Conservation (phyloP, 2,797 vertebrate genomes). For the Acanthurus leucopareius region DNA sequence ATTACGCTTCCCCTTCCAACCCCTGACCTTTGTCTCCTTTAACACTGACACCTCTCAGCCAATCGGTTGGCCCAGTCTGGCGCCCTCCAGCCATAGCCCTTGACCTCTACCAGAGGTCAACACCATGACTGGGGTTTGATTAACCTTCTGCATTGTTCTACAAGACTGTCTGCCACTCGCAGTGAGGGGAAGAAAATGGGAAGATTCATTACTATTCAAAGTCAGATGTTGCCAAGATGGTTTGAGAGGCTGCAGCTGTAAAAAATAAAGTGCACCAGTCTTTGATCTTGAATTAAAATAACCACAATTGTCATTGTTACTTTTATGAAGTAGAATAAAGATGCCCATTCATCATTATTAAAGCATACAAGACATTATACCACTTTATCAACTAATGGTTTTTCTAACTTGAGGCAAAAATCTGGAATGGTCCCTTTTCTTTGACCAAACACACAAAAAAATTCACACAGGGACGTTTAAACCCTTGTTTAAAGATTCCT, state of each 20-base stretch:
- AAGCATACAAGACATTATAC: neutral
- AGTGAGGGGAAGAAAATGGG: constrained; percentile 51
- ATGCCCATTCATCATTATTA: neutral
- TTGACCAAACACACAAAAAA: neutral
- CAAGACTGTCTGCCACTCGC: constrained; percentile 67
- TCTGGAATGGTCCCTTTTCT: neutral
- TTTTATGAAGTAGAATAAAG: neutral
- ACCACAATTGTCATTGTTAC: neutral
- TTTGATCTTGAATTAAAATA: constrained; percentile 8
- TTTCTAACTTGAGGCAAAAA: neutral
- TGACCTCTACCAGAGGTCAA: constrained; percentile 76
- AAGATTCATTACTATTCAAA: constrained; percentile 69
- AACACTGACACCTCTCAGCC: constrained; percentile 62
- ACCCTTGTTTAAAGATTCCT: constrained; percentile 14
- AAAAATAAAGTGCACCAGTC: neutral
- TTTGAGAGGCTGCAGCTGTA: constrained; percentile 31
- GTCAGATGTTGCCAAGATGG: constrained; percentile 57
- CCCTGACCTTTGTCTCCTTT: constrained; percentile 70
- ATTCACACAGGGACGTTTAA: neutral
- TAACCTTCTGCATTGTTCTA: constrained; percentile 78
- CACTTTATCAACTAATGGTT: no score
- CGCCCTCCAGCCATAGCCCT: constrained; percentile 70
- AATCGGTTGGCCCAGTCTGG: constrained; percentile 67
- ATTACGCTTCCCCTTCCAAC: constrained; percentile 62
- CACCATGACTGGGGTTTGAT: constrained; percentile 82